Conservation (phyloP, 2,113 vertebrate genomes). For the Eonycteris spelaea region DNA sequence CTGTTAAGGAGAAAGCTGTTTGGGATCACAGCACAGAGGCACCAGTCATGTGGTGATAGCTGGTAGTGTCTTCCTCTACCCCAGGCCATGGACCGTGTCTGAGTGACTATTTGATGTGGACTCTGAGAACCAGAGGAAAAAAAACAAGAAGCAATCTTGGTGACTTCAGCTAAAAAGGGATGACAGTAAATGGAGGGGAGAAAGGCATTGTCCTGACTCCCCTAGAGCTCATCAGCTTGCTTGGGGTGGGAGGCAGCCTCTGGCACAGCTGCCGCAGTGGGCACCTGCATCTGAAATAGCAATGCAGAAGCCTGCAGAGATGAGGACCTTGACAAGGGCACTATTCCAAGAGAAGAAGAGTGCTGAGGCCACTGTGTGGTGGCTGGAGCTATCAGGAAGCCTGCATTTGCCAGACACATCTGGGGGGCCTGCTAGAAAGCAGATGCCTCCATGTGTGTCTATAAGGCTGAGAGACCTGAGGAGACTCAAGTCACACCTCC, state of each 20-base stretch:
- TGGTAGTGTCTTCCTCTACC: not conserved
- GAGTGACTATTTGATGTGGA: not conserved
- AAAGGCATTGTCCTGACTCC: not conserved
- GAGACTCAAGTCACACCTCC: not conserved
- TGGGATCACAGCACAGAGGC: not conserved
- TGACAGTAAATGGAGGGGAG: not conserved
- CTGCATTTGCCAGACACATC: not conserved
- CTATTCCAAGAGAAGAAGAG: not conserved
- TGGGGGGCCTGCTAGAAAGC: not conserved
- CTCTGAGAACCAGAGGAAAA: not conserved
- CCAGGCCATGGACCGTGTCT: not conserved
- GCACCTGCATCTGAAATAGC: not conserved
- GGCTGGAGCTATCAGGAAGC: too few relatives aligned
- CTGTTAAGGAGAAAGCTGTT: not conserved
- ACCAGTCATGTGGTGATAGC: not conserved
- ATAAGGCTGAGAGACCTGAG: rapidly evolving
- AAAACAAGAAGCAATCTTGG: not conserved
- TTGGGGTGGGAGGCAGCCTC: not conserved
- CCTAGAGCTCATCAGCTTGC: not conserved
- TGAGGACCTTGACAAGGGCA: not conserved
- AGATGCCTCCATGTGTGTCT: not conserved
- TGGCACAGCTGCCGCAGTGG: too few relatives aligned
- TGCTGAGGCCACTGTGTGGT: rapidly evolving
- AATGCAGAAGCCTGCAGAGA: not conserved
- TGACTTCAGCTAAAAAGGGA: not conserved